Evolutionary conservation across 2,113 vertebrate species (phyloP).

Genomic region (Sterrhoptilus dennistouni): DNA sequence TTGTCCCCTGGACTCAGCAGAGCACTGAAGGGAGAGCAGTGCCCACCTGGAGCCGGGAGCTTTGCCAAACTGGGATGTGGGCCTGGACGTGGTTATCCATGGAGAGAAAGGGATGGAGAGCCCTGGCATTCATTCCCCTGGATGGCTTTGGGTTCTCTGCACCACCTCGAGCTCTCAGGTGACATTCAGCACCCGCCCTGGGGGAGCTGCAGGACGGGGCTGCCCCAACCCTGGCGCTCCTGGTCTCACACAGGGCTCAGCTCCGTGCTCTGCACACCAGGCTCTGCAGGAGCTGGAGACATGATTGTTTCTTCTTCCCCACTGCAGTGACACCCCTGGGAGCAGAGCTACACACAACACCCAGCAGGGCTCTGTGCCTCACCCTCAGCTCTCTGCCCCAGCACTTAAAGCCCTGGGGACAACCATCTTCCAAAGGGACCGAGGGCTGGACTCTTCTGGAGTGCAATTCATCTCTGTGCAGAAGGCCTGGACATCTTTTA

Average conservation of each 20-base stretch:
- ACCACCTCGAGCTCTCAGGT: background rate
- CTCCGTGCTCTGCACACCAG: background rate
- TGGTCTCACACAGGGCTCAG: background rate
- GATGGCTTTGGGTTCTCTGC: background rate
- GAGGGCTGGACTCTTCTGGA: background rate
- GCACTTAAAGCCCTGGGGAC: background rate
- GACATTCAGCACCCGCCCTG: background rate
- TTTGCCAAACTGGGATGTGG: background rate
- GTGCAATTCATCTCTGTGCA: slow-evolving; percentile 8
- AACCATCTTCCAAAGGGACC: background rate
- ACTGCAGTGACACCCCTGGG: background rate
- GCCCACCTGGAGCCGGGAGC: background rate
- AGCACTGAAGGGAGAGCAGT: background rate
- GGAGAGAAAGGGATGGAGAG: background rate
- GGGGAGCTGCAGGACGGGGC: background rate
- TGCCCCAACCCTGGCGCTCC: background rate
- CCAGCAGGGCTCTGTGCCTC: background rate
- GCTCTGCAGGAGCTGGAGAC: background rate
- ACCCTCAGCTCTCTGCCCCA: background rate
- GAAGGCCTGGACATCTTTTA: background rate
- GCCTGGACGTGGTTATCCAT: background rate
- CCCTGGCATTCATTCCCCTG: background rate
- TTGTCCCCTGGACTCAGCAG: background rate
- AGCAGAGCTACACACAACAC: background rate
- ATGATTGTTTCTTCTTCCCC: background rate